Conservation (phyloP, 2,113 vertebrate species). For the Asarcornis scutulata region DNA sequence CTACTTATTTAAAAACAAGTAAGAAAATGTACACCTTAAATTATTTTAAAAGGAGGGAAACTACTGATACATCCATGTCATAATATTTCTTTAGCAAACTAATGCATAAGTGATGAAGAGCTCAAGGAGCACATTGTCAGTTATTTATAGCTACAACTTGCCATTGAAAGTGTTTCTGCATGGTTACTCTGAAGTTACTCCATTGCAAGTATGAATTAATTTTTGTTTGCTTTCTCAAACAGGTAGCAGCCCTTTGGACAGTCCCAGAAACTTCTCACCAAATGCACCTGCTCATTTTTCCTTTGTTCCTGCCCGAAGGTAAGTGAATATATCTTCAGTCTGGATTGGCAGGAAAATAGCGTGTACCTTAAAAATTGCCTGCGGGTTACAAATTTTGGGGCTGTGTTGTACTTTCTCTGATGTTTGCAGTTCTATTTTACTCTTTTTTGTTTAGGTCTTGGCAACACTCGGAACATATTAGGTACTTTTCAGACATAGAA, state of each 20-base stretch:
- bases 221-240: slow-evolving; percentile 26
- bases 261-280: slow-evolving; percentile 96
- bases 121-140: neutral
- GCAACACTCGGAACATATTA: neutral
- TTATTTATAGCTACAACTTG: neutral
- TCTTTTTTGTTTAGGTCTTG: neutral
- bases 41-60: neutral
- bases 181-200: neutral
- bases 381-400: neutral
- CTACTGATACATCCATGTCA: neutral
- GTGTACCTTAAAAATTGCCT: neutral
- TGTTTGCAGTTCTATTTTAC: neutral
- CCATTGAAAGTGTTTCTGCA: neutral
- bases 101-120: neutral
- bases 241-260: slow-evolving; percentile 97
- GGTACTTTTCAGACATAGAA: neutral
- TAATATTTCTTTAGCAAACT: neutral
- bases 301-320: slow-evolving; percentile 95
- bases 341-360: neutral
- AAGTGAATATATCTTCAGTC: slow-evolving; percentile 55
- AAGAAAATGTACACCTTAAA: neutral
- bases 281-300: slow-evolving; percentile 97
- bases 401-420: neutral
- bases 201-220: neutral
- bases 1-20: neutral